Conservation (phyloP, 2,888 invertebrate genomes). For the Stenchaetothrips biformis region DNA sequence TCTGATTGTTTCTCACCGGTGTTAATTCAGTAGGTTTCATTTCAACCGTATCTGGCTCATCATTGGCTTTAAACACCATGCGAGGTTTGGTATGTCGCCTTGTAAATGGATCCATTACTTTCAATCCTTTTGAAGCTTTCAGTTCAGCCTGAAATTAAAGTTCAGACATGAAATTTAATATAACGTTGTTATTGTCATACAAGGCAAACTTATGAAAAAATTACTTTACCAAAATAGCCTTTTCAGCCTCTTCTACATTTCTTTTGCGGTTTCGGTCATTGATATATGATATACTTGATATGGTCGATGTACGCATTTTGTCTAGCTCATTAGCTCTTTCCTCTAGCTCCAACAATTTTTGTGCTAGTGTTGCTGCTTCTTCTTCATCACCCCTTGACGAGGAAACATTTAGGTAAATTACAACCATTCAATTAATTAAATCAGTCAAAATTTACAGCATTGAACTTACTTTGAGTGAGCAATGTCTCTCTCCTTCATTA, state of each 20-base stretch:
- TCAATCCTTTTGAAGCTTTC: constrained; percentile 67
- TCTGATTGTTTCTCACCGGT: neutral
- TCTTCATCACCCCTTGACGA: constrained; percentile 68
- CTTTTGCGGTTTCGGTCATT: constrained; percentile 90
- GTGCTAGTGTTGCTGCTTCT: constrained; percentile 63
- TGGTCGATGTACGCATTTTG: constrained; percentile 81
- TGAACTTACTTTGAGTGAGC: constrained; percentile 42
- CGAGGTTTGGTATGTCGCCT: constrained; percentile 81
- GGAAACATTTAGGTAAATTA: neutral
- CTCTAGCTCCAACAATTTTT: constrained; percentile 83
- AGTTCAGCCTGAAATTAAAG: constrained; percentile 51
- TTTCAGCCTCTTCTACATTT: constrained; percentile 91
- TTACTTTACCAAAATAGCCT: constrained; percentile 73
- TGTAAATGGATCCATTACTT: constrained; percentile 85
- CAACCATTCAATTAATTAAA: neutral
- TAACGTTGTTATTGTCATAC: neutral
- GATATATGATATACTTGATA: constrained; percentile 93
- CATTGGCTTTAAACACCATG: constrained; percentile 69
- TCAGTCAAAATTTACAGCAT: neutral
- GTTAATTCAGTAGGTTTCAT: neutral
- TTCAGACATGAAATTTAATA: constrained; percentile 9
- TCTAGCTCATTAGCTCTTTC: constrained; percentile 86
- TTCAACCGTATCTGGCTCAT: constrained; percentile 39
- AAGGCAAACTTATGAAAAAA: neutral
- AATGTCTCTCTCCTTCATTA: constrained; percentile 81